Base-by-base conservation (phyloP, 2,888 invertebrate species). In the Polyommatus iphigenia region DNA sequence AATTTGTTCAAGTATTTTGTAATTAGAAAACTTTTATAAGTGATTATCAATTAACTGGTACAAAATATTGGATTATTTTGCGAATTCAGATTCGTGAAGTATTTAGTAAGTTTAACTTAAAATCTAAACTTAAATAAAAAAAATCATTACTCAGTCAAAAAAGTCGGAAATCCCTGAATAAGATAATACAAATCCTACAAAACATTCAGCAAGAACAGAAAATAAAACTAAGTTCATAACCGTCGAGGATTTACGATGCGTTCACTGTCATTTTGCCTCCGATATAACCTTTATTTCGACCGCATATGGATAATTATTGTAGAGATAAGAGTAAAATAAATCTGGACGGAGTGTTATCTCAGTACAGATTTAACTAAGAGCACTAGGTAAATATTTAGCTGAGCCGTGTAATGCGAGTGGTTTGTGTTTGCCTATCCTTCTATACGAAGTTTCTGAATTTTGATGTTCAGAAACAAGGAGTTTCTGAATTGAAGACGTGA, bases 381-480 rank as follows among this genome's bases (percentile, higher is more conserved):
- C 85, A 87, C 87, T 87, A 85, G 86, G 87, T 88, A 89, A 90
- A 91, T 91, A 90, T 92, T 91, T 90, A 88, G 86, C 86, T 85
- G 86, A 86, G 87, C 87, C 85, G 83, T 86, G 86, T 91, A 91
- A 91, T 90, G 90, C 90, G 85, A 82, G 81, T 83, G 86, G 88
- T 89, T 90, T 90, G 90, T 90, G 88, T 88, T 81, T 81, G 71
- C 24, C 83, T 84, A 84, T 86, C 86, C 88, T 85, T 90, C 90
- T 89, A 88, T 89, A 85, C 87, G n/a, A 20, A 59, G 59, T 76
- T 76, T 41, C 62, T 62, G 62, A 24, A 62, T 62, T 62, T 29
- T 62, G 24, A 62, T 62, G 62, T 24, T 62, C 62, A 24, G 24
- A 62, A 62, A 62, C 62, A 59, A n/a, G 57, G 3, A 20, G 59